A percentile compares a stretch with the other conserved stretches of the same genome.
These are phyloP conservation scores for Tuta absoluta DNA, from an alignment of 2,888 invertebrate species.

Conservation along the genomic window DNA sequence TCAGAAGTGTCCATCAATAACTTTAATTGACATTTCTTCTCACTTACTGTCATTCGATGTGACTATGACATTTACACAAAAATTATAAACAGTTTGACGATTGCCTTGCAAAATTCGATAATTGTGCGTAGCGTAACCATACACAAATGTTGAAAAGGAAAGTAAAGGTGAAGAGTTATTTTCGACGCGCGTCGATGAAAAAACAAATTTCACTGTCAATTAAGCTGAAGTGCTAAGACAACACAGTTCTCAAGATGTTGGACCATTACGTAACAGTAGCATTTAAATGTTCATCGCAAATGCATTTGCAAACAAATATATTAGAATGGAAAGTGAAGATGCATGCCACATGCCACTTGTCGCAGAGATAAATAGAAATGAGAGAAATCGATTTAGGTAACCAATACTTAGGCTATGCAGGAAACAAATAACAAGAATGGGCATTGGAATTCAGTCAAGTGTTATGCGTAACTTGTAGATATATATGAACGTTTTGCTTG, in stretches of 20 bases:
- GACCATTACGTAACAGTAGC: slow-evolving; percentile 36
- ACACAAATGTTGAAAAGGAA: slow-evolving; percentile 21
- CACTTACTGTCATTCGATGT: slow-evolving; percentile 17
- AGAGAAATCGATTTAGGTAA: slow-evolving; percentile 22
- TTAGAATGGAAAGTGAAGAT: slow-evolving; percentile 41
- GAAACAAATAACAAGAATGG: slow-evolving; percentile 13
- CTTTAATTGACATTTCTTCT: slow-evolving; percentile 17
- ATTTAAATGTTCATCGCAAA: slow-evolving; percentile 43
- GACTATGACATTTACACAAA: neutral
- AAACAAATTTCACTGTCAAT: slow-evolving; percentile 46
- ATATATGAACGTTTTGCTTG: neutral
- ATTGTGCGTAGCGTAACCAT: slow-evolving; percentile 6
- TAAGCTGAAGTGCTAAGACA: slow-evolving; percentile 43
- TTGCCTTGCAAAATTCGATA: slow-evolving; percentile 3
- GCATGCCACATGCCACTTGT: slow-evolving; percentile 23
- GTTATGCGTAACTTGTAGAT: slow-evolving; percentile 5
- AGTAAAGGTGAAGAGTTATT: slow-evolving; percentile 19
- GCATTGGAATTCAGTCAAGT: slow-evolving; percentile 4
- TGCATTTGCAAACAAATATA: slow-evolving; percentile 39
- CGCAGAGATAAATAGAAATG: slow-evolving; percentile 22
- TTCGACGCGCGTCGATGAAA: slow-evolving; percentile 13
- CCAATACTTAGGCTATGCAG: slow-evolving; percentile 12
- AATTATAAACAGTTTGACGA: slow-evolving; percentile 8
- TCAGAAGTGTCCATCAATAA: slow-evolving; percentile 5
- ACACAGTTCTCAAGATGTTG: slow-evolving; percentile 33